Base-by-base conservation (phyloP, 2,113 vertebrate genomes). In the Protomyctophum bolini region DNA sequence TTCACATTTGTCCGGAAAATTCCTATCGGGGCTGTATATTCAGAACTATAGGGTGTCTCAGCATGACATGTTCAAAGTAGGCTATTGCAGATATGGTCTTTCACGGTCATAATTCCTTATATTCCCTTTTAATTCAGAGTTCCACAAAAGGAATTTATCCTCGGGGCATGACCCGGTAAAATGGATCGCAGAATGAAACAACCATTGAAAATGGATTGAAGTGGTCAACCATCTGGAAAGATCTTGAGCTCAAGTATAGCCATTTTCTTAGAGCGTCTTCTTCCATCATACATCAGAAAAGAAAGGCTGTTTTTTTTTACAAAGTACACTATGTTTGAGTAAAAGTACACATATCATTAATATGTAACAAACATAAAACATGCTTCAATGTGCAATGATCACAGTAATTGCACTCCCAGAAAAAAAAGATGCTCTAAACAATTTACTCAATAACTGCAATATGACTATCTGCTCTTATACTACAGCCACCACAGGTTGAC, bases 141-240 rank as follows among this genome's bases (percentile, higher is more conserved):
- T 58, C 28, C 60, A 84, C 75, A 86, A 73, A 66, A 76, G 77
- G 57, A 76, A 8, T 63, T 81, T 71, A 82, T 76, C 84, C 41
- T 6, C 61, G 6, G 79, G 88, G 79, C 62, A 7, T 77, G 76
- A 83, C 80, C 68, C 74, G 41, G 63, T 83, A 80, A 85, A 85
- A 87, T 79, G 68, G 66, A 82, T 63, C 54, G 67, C 67, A 75
- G 71, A 87, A 86, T 81, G 68, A 80, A 63, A 57, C 71, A 51
- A 74, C 52, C 74, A 76, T 66, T 77, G 77, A 86, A 84, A 87
- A 84, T 61, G 60, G 69, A 75, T 64, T 67, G 60, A 79, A 75
- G 83, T 71, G 78, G 21, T 83, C 82, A 85, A 70, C 86, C 85
- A 80, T 77, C 78, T 82, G 79, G 79, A 90, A 91, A 73, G 54